phyloP scores from a whole-genome alignment of 2,797 vertebrate species.

The Hippocampus kuda region DNA sequence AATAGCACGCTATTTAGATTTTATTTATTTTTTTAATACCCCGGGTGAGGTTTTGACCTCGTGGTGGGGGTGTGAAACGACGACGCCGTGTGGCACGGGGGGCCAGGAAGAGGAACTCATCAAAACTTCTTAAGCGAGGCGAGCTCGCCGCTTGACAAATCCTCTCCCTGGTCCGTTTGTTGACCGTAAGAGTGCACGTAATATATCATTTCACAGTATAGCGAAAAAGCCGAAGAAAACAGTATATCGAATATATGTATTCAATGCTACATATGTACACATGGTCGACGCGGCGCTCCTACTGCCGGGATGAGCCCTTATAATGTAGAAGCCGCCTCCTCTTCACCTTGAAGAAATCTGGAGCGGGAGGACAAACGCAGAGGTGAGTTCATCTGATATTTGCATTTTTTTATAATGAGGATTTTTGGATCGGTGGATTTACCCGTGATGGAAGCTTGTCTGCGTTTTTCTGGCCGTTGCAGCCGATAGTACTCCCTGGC shows the following conservation, averaged over 20 bases:
- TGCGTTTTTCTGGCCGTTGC: slow-evolving; percentile 44
- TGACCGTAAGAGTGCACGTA: slow-evolving; percentile 52
- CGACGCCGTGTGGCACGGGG: slow-evolving; percentile 14
- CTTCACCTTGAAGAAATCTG: slow-evolving; percentile 71
- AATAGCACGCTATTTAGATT: slow-evolving; percentile 13
- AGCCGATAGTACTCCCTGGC: slow-evolving; percentile 45
- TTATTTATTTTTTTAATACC: slow-evolving; percentile 15
- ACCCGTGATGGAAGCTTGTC: slow-evolving; percentile 69
- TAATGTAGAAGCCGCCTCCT: slow-evolving; percentile 54
- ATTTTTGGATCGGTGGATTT: slow-evolving; percentile 10
- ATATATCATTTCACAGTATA: slow-evolving; percentile 63
- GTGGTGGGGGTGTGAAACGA: slow-evolving; percentile 17
- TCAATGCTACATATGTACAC: slow-evolving; percentile 54
- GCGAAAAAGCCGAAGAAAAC: slow-evolving; percentile 37
- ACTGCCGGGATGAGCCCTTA: slow-evolving; percentile 55
- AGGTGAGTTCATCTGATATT: not conserved
- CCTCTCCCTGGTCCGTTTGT: slow-evolving; percentile 22
- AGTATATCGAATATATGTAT: slow-evolving; percentile 30
- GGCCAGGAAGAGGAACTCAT: slow-evolving; percentile 29
- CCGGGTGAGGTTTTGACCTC: slow-evolving; percentile 33
- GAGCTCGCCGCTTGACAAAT: slow-evolving; percentile 26
- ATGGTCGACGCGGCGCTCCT: slow-evolving; percentile 12
- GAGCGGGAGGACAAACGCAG: not conserved
- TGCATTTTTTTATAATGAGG: no score
- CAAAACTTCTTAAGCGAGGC: slow-evolving; percentile 18